Base-by-base conservation (phyloP, 2,797 vertebrate genomes). In the Betta splendens region DNA sequence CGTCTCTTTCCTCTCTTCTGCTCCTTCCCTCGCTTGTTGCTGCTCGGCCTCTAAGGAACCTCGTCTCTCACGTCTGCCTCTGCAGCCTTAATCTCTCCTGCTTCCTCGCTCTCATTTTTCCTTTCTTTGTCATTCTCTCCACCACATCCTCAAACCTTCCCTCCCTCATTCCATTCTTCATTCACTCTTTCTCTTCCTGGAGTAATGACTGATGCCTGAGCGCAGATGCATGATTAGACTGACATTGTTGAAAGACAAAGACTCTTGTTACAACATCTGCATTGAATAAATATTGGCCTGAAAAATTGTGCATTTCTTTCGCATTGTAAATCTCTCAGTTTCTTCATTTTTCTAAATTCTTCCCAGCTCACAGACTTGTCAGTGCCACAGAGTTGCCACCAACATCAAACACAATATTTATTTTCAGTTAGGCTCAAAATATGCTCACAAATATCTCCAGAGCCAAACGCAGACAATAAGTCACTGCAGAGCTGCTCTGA, bases 201-300 rank as follows among this genome's bases (percentile, higher is more conserved):
- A 79, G 60, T 79, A 83, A 79, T 70, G 73, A 85, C 69, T 62
- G 77, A 83, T 61, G 77, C 60, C 86, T 78, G 75, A 77, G 61
- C 65, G 55, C 72, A 38, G 77, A 64, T 81, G 77, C 83, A 66
- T 68, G 84, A 89, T 89, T 77, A 80, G 73, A 55, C 65, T 59
- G 75, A 81, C 81, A 75, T 18, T 75, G 79, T 85, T 72, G 69
- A 82, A 79, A 83, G 81, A 86, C 73, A 61, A 64, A 76, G 72
- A 63, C 25, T 52, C 62, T 64, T 69, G 77, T 80, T 56, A 10
- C 45, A 81, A 84, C 89, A 87, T 88, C 82, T 84, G 85, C 47
- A 7, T 77, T 80, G 77, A 79, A 85, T 84, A 86, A 90, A 88
- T 81, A 87, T 62, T 75, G 63, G 83, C 70, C 76, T 75, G 71